phyloP scores from a whole-genome alignment of 2,888 invertebrate species.

The Plebejus anna region DNA sequence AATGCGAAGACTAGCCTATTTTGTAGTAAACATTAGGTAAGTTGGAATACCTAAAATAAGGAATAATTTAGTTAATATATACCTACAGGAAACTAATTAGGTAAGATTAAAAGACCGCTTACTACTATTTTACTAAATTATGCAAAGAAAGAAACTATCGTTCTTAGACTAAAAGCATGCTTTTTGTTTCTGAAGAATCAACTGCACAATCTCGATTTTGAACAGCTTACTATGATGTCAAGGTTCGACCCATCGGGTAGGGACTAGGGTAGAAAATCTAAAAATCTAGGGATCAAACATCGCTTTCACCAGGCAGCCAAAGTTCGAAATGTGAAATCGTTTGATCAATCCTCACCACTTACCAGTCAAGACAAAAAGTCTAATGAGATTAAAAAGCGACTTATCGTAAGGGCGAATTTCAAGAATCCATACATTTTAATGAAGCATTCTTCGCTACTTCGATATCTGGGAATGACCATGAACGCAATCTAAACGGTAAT shows the following conservation, averaged over 20 bases:
- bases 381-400: not conserved
- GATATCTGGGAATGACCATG: constrained; percentile 17
- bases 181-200: too few species aligned
- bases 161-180: too few species aligned
- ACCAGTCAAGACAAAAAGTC: not conserved
- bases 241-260: too few species aligned
- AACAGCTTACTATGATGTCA: too few species aligned
- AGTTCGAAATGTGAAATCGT: not conserved
- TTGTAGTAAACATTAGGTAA: not conserved
- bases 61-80: not conserved
- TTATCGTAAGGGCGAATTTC: not conserved
- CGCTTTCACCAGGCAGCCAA: too few species aligned
- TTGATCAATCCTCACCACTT: not conserved
- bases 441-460: not conserved
- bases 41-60: not conserved
- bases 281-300: not conserved
- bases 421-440: not conserved
- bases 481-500: constrained; percentile 19
- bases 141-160: too few species aligned
- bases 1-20: constrained; percentile 11
- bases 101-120: not conserved
- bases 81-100: not conserved
- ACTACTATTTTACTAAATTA: too few species aligned
- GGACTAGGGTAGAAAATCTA: too few species aligned
- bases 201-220: too few species aligned